Conservation (phyloP, 2,888 invertebrate species). For the Eucera pruinosa region DNA sequence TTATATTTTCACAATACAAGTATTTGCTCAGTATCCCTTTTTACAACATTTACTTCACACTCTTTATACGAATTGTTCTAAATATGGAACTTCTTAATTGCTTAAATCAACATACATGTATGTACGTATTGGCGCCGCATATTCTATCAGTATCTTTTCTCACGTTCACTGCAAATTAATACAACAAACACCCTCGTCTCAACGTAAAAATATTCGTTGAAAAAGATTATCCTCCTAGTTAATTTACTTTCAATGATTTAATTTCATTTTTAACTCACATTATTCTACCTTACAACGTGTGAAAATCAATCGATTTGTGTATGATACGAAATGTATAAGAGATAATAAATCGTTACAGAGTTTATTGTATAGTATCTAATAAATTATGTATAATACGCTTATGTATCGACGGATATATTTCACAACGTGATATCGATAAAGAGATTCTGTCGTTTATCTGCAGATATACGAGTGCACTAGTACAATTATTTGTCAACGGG, state of each 20-base stretch:
- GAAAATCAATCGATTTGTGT: neutral
- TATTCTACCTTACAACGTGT: neutral
- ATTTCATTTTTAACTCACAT: neutral
- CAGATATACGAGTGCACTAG: neutral
- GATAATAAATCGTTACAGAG: neutral
- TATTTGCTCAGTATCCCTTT: too few relatives aligned
- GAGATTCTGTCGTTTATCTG: neutral
- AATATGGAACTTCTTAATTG: neutral
- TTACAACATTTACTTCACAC: neutral
- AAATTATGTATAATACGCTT: too few relatives aligned
- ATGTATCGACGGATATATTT: neutral
- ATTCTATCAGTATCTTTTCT: neutral
- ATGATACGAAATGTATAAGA: neutral
- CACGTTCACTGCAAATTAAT: constrained; percentile 1
- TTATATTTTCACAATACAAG: neutral
- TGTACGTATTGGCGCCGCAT: neutral
- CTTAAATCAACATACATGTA: neutral
- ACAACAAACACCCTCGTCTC: neutral
- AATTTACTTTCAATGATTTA: neutral
- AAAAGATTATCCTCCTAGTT: neutral
- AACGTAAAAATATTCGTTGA: neutral
- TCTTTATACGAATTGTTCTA: too few relatives aligned
- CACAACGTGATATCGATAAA: neutral
- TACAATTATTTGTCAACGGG: neutral
- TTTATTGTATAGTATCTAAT: neutral